Percentiles rank a stretch among this genome's conserved stretches.
Evolutionary conservation across 2,797 vertebrate species (phyloP).

Genomic region (Diplodus puntazzo): DNA sequence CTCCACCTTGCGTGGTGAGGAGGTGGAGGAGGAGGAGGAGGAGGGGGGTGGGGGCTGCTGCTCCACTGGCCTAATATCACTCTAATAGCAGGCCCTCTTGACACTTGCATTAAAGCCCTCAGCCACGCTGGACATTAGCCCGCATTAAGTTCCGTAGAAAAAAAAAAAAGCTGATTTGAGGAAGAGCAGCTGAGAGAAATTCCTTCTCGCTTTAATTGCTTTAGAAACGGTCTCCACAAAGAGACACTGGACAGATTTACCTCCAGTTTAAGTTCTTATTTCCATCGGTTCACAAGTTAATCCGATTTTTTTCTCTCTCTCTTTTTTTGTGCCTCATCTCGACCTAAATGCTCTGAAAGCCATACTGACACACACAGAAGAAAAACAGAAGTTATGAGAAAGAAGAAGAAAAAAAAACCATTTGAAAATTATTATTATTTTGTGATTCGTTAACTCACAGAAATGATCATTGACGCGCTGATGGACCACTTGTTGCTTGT

Average conservation of each 20-base stretch:
- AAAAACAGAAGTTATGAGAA: slow-evolving; percentile 24
- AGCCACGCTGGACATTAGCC: slow-evolving; percentile 90
- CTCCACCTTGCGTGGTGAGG: slow-evolving; percentile 1
- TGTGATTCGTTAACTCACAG: not conserved
- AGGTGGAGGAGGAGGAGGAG: too few relatives aligned
- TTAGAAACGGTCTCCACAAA: slow-evolving; percentile 95
- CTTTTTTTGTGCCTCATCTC: slow-evolving; percentile 66
- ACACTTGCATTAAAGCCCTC: slow-evolving; percentile 87
- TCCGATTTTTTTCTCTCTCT: slow-evolving; percentile 86
- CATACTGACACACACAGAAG: slow-evolving; percentile 52
- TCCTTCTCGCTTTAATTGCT: slow-evolving; percentile 96
- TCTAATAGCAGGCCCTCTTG: slow-evolving; percentile 74
- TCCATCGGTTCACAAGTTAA: slow-evolving; percentile 97
- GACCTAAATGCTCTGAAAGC: slow-evolving; percentile 66
- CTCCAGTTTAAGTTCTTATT: slow-evolving; percentile 96
- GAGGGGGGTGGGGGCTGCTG: slow-evolving; percentile 8
- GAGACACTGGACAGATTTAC: slow-evolving; percentile 93
- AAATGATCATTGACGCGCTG: not conserved
- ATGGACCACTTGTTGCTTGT: slow-evolving; percentile 66
- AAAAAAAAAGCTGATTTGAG: slow-evolving; percentile 91
- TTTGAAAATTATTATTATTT: not conserved
- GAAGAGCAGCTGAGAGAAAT: slow-evolving; percentile 93
- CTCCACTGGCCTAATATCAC: slow-evolving; percentile 59
- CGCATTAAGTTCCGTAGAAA: slow-evolving; percentile 86
- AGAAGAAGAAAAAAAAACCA: slow-evolving; percentile 8